phyloP scores from a whole-genome alignment of 2,888 invertebrate genomes.

The Thereva nobilitata region DNA sequence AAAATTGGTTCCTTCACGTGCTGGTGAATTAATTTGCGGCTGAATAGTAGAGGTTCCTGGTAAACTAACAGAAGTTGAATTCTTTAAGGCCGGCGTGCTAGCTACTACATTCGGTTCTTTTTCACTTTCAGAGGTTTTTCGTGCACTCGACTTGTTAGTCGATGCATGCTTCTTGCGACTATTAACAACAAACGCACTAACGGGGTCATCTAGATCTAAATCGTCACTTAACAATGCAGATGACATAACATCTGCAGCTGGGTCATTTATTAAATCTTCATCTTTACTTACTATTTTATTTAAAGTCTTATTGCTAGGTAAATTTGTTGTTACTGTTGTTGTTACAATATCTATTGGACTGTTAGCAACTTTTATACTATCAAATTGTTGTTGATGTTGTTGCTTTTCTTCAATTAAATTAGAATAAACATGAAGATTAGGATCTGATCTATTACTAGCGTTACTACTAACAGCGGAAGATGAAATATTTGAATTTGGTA shows the following conservation, averaged over 20 bases:
- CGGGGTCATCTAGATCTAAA: constrained; percentile 58
- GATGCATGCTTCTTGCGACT: constrained; percentile 40
- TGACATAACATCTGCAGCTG: constrained; percentile 46
- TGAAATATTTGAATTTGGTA: constrained; percentile 48
- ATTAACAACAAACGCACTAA: constrained; percentile 54
- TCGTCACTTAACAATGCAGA: constrained; percentile 57
- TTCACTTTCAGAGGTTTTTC: constrained; percentile 25
- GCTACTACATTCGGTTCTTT: constrained; percentile 38
- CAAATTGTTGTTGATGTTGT: constrained; percentile 15
- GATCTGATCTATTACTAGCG: constrained; percentile 47
- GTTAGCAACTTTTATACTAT: not conserved
- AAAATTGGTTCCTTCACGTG: constrained; percentile 53
- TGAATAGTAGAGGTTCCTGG: not conserved
- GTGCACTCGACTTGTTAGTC: constrained; percentile 15
- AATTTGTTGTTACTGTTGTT: not conserved
- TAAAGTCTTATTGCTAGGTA: constrained; percentile 30
- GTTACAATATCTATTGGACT: constrained; percentile 17
- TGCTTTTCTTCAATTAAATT: constrained; percentile 55
- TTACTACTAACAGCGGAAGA: constrained; percentile 35
- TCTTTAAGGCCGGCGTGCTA: constrained; percentile 12
- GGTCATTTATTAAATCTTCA: constrained; percentile 16
- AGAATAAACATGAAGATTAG: constrained; percentile 56
- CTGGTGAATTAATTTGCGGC: not conserved
- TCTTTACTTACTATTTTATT: constrained; percentile 24
- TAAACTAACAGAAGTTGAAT: constrained; percentile 31